Percentiles rank a stretch among this genome's conserved stretches.
Evolutionary conservation across 2,888 invertebrate species (phyloP).

Genomic region (Macaria notata): DNA sequence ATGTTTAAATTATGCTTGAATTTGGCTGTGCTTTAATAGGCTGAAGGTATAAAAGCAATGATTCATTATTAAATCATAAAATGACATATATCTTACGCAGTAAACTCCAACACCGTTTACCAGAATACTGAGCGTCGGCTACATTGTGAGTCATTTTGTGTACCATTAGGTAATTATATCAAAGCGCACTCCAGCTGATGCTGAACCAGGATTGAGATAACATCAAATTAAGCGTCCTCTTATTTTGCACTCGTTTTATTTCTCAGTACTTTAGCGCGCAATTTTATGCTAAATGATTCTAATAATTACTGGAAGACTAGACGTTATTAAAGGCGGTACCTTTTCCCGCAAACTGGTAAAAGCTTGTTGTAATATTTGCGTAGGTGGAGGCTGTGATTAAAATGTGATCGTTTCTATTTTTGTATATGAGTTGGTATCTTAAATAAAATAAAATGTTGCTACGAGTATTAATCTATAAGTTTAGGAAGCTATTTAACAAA

Average conservation of each 20-base stretch:
- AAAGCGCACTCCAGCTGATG: constrained; percentile 13
- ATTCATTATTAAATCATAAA: no score
- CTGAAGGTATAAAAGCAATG: no score
- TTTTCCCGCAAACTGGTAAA: not conserved
- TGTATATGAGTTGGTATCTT: no score
- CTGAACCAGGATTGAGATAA: constrained; percentile 18
- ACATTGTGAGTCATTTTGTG: not conserved
- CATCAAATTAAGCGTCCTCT: constrained; percentile 13
- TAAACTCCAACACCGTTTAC: no score
- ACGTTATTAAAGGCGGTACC: constrained; percentile 5
- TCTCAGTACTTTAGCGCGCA: constrained; percentile 4
- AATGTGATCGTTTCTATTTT: no score
- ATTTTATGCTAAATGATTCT: constrained; percentile 13
- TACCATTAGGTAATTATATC: constrained; percentile 23
- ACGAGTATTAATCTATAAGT: no score
- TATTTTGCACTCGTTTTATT: constrained; percentile 11
- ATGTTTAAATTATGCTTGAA: no score
- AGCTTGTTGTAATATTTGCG: not conserved
- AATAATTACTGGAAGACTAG: constrained; percentile 7
- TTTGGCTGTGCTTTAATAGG: no score
- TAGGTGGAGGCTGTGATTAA: no score
- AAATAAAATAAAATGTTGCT: no score
- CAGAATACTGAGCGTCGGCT: constrained; percentile 2
- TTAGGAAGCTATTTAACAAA: no score
- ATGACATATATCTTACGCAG: no score